Evolutionary conservation across 2,113 vertebrate species (phyloP), one percentile per base, ranked within the genome.

Genomic region (Smithornis capensis): DNA sequence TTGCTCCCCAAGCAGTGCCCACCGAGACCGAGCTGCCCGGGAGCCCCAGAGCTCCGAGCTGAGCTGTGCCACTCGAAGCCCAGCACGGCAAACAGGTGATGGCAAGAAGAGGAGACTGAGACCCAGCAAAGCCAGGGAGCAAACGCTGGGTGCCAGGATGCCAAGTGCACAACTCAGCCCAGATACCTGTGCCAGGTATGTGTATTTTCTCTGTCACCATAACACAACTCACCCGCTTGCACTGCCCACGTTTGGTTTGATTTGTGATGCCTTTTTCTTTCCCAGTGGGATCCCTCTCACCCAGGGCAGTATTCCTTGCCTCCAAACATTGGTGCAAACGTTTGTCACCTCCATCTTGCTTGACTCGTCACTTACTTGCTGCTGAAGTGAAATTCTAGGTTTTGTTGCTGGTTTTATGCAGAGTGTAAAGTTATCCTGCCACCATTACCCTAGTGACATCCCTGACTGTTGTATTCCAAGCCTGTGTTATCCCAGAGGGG

Each of bases 21-120:
- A 2, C 5, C 0, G 0, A 17, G 28, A 33, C 77, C 6, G 19
- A 83, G 44, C 24, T 0, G 0, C 45, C 1, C 0, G 21, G 57
- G 24, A 18, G 5, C 10, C 3, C 33, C 53, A 28, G 22, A 0
- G 1, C 28, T 5, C 53, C 4, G 0, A 12, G 21, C 33, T 19
- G 69, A 85, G 81, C 91, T 27, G 18, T 5, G 71, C 27, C 2
- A 8, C 56, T 28, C 7, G 4, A 40, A 88, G 22, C 13, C 38
- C 40, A 40, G 84, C 23, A 24, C n/a, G 42, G 91, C 44, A 80
- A 89, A 65, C 7, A 29, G 69, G 29, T 3, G 19, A 15, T 31
- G 44, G 25, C 52, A n/a, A 22, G 83, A 47, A 57, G 64, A 50
- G 45, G 56, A 7, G 42, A 31, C 2, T 5, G 5, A 0, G 25